phyloP scores from a whole-genome alignment of 1,140 invertebrate genomes.

The Halyomorpha halys region DNA sequence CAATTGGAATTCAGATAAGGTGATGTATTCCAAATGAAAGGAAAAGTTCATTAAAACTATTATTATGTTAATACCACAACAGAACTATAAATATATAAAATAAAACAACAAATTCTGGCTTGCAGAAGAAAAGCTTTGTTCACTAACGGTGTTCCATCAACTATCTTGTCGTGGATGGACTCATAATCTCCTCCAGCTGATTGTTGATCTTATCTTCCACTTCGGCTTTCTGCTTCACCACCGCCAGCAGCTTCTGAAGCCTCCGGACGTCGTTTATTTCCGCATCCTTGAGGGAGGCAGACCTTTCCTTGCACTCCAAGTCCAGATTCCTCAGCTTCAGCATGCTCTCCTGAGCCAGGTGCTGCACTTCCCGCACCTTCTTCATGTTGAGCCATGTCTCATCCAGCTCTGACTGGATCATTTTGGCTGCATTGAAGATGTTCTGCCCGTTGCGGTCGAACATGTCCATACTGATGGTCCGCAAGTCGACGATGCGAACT shows the following conservation, averaged over 20 bases:
- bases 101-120: too few relatives aligned
- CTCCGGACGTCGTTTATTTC: neutral
- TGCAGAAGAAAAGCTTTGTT: too few relatives aligned
- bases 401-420: neutral
- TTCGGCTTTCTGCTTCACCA: conserved; percentile 4
- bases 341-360: conserved; percentile 6
- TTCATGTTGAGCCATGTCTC: neutral
- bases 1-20: too few relatives aligned
- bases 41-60: too few relatives aligned
- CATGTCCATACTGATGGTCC: neutral
- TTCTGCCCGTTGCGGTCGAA: conserved; percentile 7
- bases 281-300: neutral
- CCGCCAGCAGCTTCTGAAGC: neutral
- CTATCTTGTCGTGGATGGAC: too few relatives aligned
- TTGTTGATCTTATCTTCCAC: conserved; percentile 1
- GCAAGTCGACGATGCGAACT: neutral
- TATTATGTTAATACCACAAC: too few relatives aligned
- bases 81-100: too few relatives aligned
- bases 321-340: neutral
- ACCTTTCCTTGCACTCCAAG: conserved; percentile 1
- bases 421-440: neutral
- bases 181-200: conserved; percentile 3
- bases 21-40: too few relatives aligned
- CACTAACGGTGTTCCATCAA: too few relatives aligned
- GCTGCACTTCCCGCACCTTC: conserved; percentile 9